Conservation (phyloP, 2,888 invertebrate genomes). For the Lamellibrachia columna region DNA sequence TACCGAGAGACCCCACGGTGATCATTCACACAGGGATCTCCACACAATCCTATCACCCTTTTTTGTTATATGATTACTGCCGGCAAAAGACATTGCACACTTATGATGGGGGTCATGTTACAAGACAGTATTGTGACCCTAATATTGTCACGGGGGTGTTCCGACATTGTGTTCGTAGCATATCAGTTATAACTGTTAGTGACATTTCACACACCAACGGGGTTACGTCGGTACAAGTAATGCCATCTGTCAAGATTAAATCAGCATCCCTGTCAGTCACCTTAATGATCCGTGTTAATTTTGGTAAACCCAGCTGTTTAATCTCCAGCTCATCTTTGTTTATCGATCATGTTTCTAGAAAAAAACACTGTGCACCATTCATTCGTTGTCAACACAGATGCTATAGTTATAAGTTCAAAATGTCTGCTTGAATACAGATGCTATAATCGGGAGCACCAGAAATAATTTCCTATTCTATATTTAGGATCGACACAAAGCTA, state of each 20-base stretch:
- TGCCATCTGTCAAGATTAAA: constrained; percentile 10
- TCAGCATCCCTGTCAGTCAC: neutral
- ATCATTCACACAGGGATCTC: neutral
- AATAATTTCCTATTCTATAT: neutral
- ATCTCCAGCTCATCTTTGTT: neutral
- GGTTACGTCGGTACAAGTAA: neutral
- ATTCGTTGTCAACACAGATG: neutral
- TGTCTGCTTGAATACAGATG: neutral
- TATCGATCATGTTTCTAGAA: neutral
- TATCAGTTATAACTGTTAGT: neutral
- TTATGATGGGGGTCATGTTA: neutral
- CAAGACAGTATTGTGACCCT: neutral
- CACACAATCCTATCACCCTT: neutral
- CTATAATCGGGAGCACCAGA: neutral
- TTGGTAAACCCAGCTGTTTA: constrained; percentile 7
- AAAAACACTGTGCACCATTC: neutral
- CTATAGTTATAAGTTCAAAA: neutral
- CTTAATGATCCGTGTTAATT: neutral
- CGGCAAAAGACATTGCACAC: neutral
- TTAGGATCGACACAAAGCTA: constrained; percentile 11
- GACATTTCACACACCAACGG: neutral
- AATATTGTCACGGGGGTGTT: neutral
- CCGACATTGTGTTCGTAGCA: neutral
- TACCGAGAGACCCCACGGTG: neutral
- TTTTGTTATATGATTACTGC: neutral